Evolutionary conservation across 2,113 vertebrate species (phyloP).

Genomic region (Ciconia maguari): DNA sequence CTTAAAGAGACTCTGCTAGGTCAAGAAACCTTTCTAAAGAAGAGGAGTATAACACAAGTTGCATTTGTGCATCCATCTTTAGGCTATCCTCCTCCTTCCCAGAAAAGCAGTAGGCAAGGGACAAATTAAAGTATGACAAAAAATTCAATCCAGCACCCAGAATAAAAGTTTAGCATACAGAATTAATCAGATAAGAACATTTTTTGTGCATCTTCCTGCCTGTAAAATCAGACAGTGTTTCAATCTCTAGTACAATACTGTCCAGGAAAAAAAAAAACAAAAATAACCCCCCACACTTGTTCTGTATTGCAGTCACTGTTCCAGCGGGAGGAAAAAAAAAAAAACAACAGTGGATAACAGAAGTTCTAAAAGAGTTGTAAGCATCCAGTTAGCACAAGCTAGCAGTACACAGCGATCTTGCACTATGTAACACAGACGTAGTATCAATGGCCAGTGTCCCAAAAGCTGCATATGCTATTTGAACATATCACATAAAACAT

Average conservation of each 20-base stretch:
- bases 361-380: background rate
- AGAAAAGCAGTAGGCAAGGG: background rate
- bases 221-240: background rate
- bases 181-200: background rate
- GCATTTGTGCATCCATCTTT: background rate
- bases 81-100: background rate
- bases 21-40: background rate
- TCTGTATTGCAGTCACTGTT: background rate
- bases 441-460: background rate
- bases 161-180: background rate
- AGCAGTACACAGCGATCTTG: background rate
- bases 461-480: background rate
- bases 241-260: background rate
- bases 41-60: background rate
- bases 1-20: background rate
- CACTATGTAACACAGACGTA: background rate
- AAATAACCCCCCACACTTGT: background rate
- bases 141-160: background rate
- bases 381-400: background rate
- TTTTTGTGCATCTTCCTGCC: background rate
- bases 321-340: too few species aligned
- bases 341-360: background rate
- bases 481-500: background rate
- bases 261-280: background rate
- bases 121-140: background rate